Evolutionary conservation across 2,888 invertebrate genomes (phyloP).

Genomic region (Trissolcus japonicus): DNA sequence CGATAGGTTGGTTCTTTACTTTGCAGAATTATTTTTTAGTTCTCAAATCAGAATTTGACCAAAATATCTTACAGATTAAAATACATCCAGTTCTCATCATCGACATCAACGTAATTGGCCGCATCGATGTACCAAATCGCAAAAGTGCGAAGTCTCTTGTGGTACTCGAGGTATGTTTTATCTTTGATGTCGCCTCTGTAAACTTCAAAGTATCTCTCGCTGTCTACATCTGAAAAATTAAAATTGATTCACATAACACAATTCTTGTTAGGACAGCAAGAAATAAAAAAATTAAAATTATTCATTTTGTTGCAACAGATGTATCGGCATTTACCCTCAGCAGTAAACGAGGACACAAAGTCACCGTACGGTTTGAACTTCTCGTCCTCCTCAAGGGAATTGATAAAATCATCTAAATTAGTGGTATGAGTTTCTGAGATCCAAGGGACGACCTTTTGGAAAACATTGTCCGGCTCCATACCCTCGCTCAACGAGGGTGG

Average conservation of each 20-base stretch:
- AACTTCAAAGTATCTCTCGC: conserved; percentile 83
- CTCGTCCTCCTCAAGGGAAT: conserved; percentile 83
- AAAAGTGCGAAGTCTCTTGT: conserved; percentile 91
- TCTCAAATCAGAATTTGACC: not conserved
- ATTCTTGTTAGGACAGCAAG: not conserved
- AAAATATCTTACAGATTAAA: conserved; percentile 83
- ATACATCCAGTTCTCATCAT: conserved; percentile 94
- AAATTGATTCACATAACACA: not conserved
- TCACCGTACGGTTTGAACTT: conserved; percentile 87
- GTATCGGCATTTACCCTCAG: conserved; percentile 70
- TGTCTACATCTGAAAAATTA: conserved; percentile 64
- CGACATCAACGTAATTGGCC: conserved; percentile 93
- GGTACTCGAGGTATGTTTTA: conserved; percentile 86
- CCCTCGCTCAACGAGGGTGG: conserved; percentile 79
- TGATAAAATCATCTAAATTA: conserved; percentile 85
- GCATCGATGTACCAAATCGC: conserved; percentile 97
- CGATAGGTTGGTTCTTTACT: not conserved
- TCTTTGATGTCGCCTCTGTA: conserved; percentile 85
- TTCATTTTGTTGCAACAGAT: not conserved
- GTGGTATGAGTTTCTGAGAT: conserved; percentile 84
- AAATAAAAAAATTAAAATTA: not conserved
- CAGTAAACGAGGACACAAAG: conserved; percentile 80
- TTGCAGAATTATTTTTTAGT: not conserved
- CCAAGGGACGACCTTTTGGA: conserved; percentile 82
- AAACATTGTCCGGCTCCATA: conserved; percentile 85